phyloP scores from a whole-genome alignment of 2,113 vertebrate species.

The Leucoraja erinaceus region DNA sequence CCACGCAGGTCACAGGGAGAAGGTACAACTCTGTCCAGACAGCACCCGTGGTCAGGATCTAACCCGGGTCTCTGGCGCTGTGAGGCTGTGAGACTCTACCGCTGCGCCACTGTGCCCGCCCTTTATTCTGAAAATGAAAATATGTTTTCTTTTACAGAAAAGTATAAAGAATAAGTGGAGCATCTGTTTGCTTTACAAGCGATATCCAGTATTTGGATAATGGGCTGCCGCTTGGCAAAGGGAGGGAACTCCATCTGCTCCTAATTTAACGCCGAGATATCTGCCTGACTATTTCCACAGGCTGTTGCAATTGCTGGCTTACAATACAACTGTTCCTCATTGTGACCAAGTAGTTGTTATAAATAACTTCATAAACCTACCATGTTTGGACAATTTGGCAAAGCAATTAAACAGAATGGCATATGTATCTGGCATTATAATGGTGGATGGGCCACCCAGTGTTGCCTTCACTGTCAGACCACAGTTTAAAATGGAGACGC shows the following conservation, averaged over 20 bases:
- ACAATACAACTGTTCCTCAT: not conserved
- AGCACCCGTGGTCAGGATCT: too few species aligned
- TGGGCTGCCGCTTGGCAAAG: constrained; percentile 27
- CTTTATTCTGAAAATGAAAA: too few species aligned
- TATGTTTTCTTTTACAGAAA: not conserved
- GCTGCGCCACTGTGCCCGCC: too few species aligned
- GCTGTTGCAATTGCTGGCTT: not conserved
- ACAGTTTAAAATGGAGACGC: not conserved
- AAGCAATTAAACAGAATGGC: constrained; percentile 3
- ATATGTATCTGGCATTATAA: not conserved
- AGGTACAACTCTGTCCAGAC: too few species aligned
- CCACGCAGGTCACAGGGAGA: too few species aligned
- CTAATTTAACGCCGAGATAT: constrained; percentile 31
- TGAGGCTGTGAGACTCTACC: too few species aligned
- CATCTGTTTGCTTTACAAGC: not conserved
- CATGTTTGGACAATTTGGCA: constrained; percentile 8
- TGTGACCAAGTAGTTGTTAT: constrained; percentile 1
- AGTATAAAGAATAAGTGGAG: not conserved
- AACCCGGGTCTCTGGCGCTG: too few species aligned
- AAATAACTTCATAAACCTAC: constrained; percentile 11
- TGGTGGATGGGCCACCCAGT: not conserved
- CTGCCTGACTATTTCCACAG: constrained; percentile 22
- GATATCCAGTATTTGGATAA: constrained; percentile 3
- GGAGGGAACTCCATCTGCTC: not conserved
- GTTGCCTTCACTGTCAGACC: not conserved